These are phyloP conservation scores for Nylanderia fulva DNA, from an alignment of 1,140 invertebrate species.

Conservation along the genomic window DNA sequence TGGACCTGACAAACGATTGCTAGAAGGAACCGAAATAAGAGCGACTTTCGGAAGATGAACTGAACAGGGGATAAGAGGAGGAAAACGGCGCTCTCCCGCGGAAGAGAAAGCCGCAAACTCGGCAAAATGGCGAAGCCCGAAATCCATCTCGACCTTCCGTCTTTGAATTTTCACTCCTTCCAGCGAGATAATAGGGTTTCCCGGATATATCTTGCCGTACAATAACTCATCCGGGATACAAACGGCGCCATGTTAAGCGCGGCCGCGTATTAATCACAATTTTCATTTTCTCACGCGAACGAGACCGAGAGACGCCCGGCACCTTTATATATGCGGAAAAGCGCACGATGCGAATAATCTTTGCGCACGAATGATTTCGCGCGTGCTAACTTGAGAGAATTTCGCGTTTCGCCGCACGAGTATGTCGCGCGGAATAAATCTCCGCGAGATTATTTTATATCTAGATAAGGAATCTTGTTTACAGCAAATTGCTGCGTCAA, in stretches of 20 bases:
- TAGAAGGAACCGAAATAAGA: constrained; percentile 18
- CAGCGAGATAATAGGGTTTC: constrained; percentile 35
- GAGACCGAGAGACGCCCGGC: background rate
- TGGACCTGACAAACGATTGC: constrained; percentile 29
- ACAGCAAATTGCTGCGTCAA: constrained; percentile 1
- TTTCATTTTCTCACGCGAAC: constrained; percentile 35
- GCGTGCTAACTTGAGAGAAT: background rate
- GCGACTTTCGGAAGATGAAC: constrained; percentile 1
- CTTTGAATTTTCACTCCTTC: constrained; percentile 41
- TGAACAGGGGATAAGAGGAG: background rate
- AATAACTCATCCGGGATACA: constrained; percentile 43
- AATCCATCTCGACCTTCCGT: constrained; percentile 31
- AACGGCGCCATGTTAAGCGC: constrained; percentile 22
- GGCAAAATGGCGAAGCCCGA: constrained; percentile 43
- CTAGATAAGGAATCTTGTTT: background rate
- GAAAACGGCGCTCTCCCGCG: background rate
- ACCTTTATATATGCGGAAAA: background rate
- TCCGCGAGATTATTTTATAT: constrained; percentile 47
- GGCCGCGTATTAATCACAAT: constrained; percentile 40
- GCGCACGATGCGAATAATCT: constrained; percentile 19
- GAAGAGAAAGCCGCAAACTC: constrained; percentile 58
- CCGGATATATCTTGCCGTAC: constrained; percentile 5
- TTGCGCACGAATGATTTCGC: background rate
- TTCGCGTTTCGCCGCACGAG: background rate
- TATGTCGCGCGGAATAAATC: constrained; percentile 5